These are phyloP conservation scores for Apis florea DNA, from an alignment of 1,140 invertebrate species.

Conservation along the genomic window DNA sequence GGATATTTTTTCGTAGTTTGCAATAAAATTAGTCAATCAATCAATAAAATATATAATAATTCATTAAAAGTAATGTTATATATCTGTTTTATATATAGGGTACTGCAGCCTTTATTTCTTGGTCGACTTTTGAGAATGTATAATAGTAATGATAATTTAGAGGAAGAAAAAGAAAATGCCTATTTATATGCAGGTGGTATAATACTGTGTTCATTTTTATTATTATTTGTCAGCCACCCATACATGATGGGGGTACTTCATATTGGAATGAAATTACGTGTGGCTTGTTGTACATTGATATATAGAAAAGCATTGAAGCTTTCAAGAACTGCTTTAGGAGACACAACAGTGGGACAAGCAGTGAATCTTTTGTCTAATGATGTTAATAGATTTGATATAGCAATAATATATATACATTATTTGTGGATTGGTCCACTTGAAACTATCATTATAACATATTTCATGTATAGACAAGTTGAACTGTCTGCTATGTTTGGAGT, in stretches of 20 bases:
- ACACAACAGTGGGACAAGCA: conserved; percentile 91
- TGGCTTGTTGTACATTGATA: conserved; percentile 89
- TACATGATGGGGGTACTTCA: conserved; percentile 88
- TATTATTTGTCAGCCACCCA: conserved; percentile 88
- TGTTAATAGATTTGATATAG: conserved; percentile 86
- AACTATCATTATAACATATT: conserved; percentile 86
- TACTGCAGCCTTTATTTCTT: conserved; percentile 86
- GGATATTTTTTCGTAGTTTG: neutral
- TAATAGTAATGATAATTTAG: conserved; percentile 66
- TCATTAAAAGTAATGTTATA: neutral
- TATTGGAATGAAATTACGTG: conserved; percentile 87
- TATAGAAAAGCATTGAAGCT: conserved; percentile 88
- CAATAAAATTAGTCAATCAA: neutral
- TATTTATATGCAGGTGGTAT: conserved; percentile 87
- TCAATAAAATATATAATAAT: neutral
- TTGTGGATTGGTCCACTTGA: conserved; percentile 89
- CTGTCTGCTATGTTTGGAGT: conserved; percentile 89
- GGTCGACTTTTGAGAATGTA: conserved; percentile 82
- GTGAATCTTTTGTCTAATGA: conserved; percentile 95
- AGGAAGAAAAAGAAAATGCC: conserved; percentile 81
- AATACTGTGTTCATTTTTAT: conserved; percentile 83
- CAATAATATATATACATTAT: conserved; percentile 85
- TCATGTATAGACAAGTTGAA: conserved; percentile 88
- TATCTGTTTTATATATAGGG: conserved; percentile 78
- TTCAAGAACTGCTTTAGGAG: conserved; percentile 85